Percentiles rank a stretch among this genome's conserved stretches.
phyloP scores from a whole-genome alignment of 2,888 invertebrate genomes.

The Romanomermis culicivorax region DNA sequence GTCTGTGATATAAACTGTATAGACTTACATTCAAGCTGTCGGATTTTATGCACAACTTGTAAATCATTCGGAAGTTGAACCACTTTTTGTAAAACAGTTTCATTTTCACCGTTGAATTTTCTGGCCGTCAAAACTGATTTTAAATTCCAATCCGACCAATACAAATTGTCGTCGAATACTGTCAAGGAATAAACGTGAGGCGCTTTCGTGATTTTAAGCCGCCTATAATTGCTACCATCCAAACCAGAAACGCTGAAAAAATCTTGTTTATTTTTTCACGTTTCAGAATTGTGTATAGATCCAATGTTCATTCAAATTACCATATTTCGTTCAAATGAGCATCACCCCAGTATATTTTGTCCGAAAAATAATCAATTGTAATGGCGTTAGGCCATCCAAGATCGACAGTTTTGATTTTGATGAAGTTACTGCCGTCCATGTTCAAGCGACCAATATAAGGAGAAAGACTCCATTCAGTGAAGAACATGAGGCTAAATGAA shows the following conservation, averaged over 20 bases:
- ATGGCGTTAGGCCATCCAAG: constrained; percentile 97
- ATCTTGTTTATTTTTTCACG: no score
- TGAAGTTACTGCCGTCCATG: constrained; percentile 83
- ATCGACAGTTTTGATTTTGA: constrained; percentile 68
- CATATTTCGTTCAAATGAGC: constrained; percentile 95
- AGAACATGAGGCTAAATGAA: constrained; percentile 45
- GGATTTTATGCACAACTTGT: constrained; percentile 35
- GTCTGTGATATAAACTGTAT: no score
- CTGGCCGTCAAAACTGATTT: constrained; percentile 73
- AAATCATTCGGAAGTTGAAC: constrained; percentile 27
- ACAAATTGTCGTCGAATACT: constrained; percentile 69
- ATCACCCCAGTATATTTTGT: constrained; percentile 87
- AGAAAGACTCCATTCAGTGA: constrained; percentile 66
- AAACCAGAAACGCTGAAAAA: constrained; percentile 21
- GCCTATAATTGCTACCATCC: constrained; percentile 13
- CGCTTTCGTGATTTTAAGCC: constrained; percentile 47
- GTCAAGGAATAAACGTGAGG: constrained; percentile 86
- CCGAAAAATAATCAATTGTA: constrained; percentile 84
- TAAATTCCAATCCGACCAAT: constrained; percentile 96
- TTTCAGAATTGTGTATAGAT: not conserved
- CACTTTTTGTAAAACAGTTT: constrained; percentile 21
- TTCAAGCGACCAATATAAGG: constrained; percentile 89
- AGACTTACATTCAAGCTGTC: constrained; percentile 47
- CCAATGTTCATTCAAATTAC: constrained; percentile 15
- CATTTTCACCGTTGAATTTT: constrained; percentile 50